These are phyloP conservation scores for Ceraclea dissimilis DNA, from an alignment of 2,888 invertebrate species.

Conservation along the genomic window DNA sequence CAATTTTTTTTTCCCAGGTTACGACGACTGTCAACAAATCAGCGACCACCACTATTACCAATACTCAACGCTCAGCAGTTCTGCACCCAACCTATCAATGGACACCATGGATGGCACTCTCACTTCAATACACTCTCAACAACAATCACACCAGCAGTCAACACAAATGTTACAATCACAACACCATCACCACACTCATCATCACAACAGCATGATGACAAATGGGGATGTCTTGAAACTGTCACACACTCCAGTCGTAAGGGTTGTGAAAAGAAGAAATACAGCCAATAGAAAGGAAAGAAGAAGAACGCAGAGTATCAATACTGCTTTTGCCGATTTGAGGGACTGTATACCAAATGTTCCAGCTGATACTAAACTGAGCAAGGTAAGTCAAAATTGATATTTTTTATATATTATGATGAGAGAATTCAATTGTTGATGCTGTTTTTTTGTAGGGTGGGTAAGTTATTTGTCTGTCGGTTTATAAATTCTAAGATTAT, in stretches of 20 bases:
- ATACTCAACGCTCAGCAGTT: constrained; percentile 15
- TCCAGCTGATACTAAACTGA: constrained; percentile 90
- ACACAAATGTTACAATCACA: neutral
- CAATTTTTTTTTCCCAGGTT: constrained; percentile 11
- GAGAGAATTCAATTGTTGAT: too few species aligned
- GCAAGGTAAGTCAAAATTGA: constrained; percentile 77
- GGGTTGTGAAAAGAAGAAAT: constrained; percentile 70
- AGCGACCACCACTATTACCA: constrained; percentile 10
- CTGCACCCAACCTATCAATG: constrained; percentile 18
- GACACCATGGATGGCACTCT: constrained; percentile 10
- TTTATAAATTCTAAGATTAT: too few species aligned
- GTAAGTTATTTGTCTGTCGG: too few species aligned
- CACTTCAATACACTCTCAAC: neutral
- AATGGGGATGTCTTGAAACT: constrained; percentile 4
- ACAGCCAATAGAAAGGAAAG: constrained; percentile 95
- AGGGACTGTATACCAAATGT: constrained; percentile 94
- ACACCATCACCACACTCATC: neutral
- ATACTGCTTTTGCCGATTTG: constrained; percentile 88
- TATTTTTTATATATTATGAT: too few species aligned
- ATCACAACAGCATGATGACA: neutral
- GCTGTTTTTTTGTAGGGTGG: too few species aligned
- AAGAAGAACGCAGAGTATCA: constrained; percentile 86
- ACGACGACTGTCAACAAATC: constrained; percentile 11
- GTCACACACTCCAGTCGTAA: constrained; percentile 35
- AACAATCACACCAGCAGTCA: constrained; percentile 4